These are phyloP conservation scores for Volucella inanis DNA, from an alignment of 2,888 invertebrate species.

Conservation along the genomic window DNA sequence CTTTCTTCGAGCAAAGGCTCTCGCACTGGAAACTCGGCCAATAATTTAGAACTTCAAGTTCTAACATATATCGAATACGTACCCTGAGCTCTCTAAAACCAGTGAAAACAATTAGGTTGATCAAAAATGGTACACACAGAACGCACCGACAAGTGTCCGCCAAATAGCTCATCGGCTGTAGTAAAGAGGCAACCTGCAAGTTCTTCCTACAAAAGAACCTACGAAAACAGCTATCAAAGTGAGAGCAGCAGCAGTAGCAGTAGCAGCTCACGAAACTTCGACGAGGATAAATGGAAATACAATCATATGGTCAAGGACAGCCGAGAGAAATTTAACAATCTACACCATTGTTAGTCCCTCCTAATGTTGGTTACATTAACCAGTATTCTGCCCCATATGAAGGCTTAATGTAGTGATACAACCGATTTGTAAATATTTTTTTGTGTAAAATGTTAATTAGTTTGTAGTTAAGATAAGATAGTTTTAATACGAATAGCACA, in stretches of 20 bases:
- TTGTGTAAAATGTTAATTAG: conserved; percentile 48
- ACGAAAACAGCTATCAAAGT: conserved; percentile 27
- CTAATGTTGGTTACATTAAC: conserved; percentile 68
- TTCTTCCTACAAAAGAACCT: conserved; percentile 32
- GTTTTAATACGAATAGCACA: conserved; percentile 67
- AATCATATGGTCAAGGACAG: conserved; percentile 81
- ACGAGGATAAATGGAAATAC: conserved; percentile 81
- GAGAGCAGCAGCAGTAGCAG: conserved; percentile 34
- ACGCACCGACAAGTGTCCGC: conserved; percentile 80
- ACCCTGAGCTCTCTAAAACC: conserved; percentile 79
- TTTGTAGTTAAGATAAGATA: conserved; percentile 40
- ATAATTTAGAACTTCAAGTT: conserved; percentile 82
- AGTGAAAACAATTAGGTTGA: conserved; percentile 28
- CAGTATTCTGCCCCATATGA: conserved; percentile 46
- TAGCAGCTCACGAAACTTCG: conserved; percentile 77
- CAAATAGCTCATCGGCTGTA: conserved; percentile 54
- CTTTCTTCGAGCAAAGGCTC: conserved; percentile 81
- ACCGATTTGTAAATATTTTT: conserved; percentile 21
- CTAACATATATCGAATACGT: conserved; percentile 82
- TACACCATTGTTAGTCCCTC: conserved; percentile 80
- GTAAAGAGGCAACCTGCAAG: conserved; percentile 25
- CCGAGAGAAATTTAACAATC: conserved; percentile 80
- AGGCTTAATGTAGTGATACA: conserved; percentile 23
- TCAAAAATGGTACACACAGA: conserved; percentile 81
- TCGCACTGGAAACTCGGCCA: conserved; percentile 82